These are phyloP conservation scores for Disparrhopalites patrizii DNA, from an alignment of 2,888 invertebrate genomes.

Conservation along the genomic window DNA sequence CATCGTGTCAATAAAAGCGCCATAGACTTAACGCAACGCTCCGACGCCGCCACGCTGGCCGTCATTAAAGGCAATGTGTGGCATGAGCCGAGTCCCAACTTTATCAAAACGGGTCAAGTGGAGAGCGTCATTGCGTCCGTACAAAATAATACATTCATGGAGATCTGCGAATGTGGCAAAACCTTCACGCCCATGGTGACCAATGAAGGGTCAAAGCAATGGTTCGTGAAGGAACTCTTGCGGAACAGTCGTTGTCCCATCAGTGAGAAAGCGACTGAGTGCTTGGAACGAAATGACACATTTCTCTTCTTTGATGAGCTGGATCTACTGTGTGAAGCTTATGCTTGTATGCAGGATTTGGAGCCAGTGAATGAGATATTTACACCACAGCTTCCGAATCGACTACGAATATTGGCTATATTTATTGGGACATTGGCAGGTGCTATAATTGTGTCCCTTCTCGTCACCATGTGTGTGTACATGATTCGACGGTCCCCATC, in stretches of 20 bases:
- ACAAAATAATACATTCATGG: conserved; percentile 38
- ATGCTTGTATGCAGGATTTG: conserved; percentile 6
- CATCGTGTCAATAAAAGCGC: conserved; percentile 58
- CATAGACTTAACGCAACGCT: conserved; percentile 51
- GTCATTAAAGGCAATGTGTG: conserved; percentile 61
- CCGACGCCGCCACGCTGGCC: conserved; percentile 54
- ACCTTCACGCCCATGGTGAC: conserved; percentile 25
- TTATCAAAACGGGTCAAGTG: conserved; percentile 37
- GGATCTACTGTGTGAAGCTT: conserved; percentile 30
- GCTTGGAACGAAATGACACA: conserved; percentile 32
- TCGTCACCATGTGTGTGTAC: conserved; percentile 44
- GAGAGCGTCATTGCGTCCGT: conserved; percentile 34
- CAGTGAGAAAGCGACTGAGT: conserved; percentile 34
- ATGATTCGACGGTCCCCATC: conserved; percentile 26
- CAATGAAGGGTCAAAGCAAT: conserved; percentile 33
- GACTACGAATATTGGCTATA: conserved; percentile 40
- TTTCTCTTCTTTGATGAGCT: conserved; percentile 42
- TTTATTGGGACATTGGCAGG: conserved; percentile 43
- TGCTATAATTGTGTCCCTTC: conserved; percentile 41
- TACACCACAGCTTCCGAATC: conserved; percentile 39
- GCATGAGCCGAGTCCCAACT: conserved; percentile 50
- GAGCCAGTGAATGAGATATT: conserved; percentile 27
- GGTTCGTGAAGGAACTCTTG: conserved; percentile 44
- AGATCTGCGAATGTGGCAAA: conserved; percentile 30
- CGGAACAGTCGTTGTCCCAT: conserved; percentile 42